These are phyloP conservation scores for Archilochus colubris DNA, from an alignment of 2,113 vertebrate species.

Conservation along the genomic window DNA sequence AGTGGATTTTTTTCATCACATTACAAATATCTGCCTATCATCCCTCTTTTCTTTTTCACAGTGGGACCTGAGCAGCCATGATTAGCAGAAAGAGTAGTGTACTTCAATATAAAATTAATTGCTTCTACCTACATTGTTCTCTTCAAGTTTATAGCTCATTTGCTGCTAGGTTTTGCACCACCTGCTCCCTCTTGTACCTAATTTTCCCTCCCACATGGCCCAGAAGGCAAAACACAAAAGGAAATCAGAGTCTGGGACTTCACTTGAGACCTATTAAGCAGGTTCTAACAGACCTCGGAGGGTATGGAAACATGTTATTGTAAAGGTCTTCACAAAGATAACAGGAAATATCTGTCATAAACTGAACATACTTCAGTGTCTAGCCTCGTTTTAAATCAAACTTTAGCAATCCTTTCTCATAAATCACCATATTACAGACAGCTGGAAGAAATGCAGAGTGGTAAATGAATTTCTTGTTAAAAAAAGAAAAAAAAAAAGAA, in stretches of 20 bases:
- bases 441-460: conserved; percentile 35
- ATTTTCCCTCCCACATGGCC: conserved; percentile 20
- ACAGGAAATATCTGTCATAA: conserved; percentile 36
- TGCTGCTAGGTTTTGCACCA: conserved; percentile 46
- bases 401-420: conserved; percentile 21
- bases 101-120: conserved; percentile 64
- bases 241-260: background rate
- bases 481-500: background rate
- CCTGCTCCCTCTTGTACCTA: conserved; percentile 55
- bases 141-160: conserved; percentile 28
- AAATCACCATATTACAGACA: conserved; percentile 54
- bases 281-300: conserved; percentile 18
- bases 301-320: background rate
- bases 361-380: conserved; percentile 20
- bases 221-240: conserved; percentile 22
- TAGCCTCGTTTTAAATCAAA: conserved; percentile 68
- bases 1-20: conserved; percentile 28
- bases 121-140: conserved; percentile 35
- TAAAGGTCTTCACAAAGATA: conserved; percentile 29
- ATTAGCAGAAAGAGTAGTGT: conserved; percentile 53
- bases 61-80: conserved; percentile 55
- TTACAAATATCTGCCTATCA: conserved; percentile 51
- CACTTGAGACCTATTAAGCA: background rate
- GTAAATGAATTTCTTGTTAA: conserved; percentile 58
- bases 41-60: conserved; percentile 8